These are phyloP conservation scores for Regulus satrapa DNA, from an alignment of 2,113 vertebrate species.

Conservation along the genomic window DNA sequence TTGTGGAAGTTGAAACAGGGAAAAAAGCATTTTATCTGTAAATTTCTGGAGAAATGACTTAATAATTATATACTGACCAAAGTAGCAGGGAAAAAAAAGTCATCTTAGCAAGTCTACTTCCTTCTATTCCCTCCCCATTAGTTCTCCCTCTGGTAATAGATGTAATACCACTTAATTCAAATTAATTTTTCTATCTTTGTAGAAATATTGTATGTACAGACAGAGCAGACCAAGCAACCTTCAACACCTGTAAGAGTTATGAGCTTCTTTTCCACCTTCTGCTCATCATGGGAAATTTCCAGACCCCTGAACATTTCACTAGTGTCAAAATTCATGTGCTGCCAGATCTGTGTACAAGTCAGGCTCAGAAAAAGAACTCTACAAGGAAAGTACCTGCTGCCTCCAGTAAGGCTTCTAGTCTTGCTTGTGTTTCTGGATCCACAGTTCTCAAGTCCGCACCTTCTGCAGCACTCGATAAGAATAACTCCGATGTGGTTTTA, in stretches of 20 bases:
- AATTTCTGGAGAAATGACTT: not conserved
- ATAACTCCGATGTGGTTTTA: slow-evolving; percentile 96
- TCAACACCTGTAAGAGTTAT: not conserved
- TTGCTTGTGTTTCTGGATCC: slow-evolving; percentile 96
- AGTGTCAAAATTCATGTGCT: not conserved
- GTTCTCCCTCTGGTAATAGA: not conserved
- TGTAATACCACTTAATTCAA: not conserved
- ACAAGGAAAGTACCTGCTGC: slow-evolving; percentile 86
- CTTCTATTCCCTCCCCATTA: not conserved
- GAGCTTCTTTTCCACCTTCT: not conserved
- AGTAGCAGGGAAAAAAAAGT: not conserved
- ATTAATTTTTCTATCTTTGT: not conserved
- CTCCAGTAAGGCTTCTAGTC: slow-evolving; percentile 94
- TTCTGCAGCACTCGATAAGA: slow-evolving; percentile 92
- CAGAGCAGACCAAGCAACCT: not conserved
- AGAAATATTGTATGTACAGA: not conserved
- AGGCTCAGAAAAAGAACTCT: not conserved
- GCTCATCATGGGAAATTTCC: not conserved
- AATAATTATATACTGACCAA: not conserved
- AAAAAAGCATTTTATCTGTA: not conserved
- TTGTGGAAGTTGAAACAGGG: not conserved
- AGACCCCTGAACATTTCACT: not conserved
- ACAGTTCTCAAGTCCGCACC: slow-evolving; percentile 94
- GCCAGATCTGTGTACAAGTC: not conserved
- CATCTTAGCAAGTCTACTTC: not conserved